Percentiles rank a stretch among this genome's conserved stretches.
Evolutionary conservation across 2,113 vertebrate genomes (phyloP).

Genomic region (Leptocoma aspasia): DNA sequence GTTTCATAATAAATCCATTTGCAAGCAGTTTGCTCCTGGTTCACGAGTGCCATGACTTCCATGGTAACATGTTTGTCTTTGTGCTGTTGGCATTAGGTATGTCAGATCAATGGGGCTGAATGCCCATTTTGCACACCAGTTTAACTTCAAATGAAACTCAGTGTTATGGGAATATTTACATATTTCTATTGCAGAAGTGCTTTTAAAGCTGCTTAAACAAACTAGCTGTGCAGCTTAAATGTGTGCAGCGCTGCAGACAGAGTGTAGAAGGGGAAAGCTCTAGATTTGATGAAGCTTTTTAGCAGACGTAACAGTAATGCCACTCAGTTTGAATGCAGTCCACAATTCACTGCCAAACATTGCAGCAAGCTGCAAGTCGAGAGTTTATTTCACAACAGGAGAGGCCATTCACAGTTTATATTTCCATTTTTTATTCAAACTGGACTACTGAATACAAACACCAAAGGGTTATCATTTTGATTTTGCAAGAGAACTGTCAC

Average conservation of each 20-base stretch:
- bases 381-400: slow-evolving; percentile 25
- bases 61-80: neutral
- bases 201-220: slow-evolving; percentile 43
- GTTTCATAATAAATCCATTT: slow-evolving; percentile 5
- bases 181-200: neutral
- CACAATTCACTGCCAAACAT: slow-evolving; percentile 37
- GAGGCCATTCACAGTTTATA: neutral
- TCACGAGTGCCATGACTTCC: neutral
- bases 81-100: neutral
- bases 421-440: neutral
- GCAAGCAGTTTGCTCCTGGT: slow-evolving; percentile 1
- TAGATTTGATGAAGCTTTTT: slow-evolving; percentile 31
- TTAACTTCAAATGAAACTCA: neutral
- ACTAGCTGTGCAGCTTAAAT: neutral
- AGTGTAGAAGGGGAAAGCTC: neutral
- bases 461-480: neutral
- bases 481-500: neutral
- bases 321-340: slow-evolving; percentile 30
- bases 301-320: neutral
- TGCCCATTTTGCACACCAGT: neutral
- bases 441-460: neutral
- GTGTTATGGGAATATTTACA: neutral
- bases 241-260: neutral
- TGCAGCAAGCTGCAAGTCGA: neutral
- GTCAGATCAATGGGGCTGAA: neutral